Percentiles rank a stretch among this genome's conserved stretches.
Evolutionary conservation across 2,113 vertebrate genomes (phyloP).

Genomic region (Clarias gariepinus): DNA sequence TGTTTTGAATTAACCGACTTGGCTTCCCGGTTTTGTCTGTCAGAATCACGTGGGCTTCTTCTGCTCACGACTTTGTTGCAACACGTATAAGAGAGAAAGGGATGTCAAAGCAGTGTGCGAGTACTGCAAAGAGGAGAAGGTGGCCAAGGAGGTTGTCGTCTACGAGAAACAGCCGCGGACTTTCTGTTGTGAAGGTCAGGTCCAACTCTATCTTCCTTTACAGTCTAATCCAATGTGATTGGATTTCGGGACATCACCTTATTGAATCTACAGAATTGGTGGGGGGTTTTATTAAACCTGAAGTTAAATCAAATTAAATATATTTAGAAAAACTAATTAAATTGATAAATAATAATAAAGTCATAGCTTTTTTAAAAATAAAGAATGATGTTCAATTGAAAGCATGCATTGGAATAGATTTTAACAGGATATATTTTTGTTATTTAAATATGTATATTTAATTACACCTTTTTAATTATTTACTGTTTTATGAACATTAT

Average conservation of each 20-base stretch:
- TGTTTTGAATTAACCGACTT: not conserved
- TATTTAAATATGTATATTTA: too few relatives aligned
- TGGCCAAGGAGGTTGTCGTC: slow-evolving; percentile 83
- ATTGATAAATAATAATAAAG: too few relatives aligned
- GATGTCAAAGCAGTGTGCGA: slow-evolving; percentile 82
- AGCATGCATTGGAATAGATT: too few relatives aligned
- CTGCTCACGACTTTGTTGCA: slow-evolving; percentile 86
- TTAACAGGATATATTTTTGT: too few relatives aligned
- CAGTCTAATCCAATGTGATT: not conserved
- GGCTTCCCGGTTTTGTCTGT: not conserved
- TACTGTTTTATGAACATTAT: not conserved
- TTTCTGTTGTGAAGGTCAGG: slow-evolving; percentile 93
- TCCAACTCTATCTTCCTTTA: not conserved
- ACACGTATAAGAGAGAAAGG: slow-evolving; percentile 88
- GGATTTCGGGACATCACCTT: not conserved
- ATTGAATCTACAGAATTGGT: not conserved
- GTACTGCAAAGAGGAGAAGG: slow-evolving; percentile 88
- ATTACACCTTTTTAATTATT: not conserved
- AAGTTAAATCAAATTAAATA: too few relatives aligned
- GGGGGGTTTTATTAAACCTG: not conserved
- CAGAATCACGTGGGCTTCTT: slow-evolving; percentile 90
- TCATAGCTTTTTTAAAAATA: too few relatives aligned
- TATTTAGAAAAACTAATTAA: not conserved
- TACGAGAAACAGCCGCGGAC: slow-evolving; percentile 82
- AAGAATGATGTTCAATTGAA: too few relatives aligned